Evolutionary conservation across 2,888 invertebrate species (phyloP).

Genomic region (Lasioglossum calceatum): DNA sequence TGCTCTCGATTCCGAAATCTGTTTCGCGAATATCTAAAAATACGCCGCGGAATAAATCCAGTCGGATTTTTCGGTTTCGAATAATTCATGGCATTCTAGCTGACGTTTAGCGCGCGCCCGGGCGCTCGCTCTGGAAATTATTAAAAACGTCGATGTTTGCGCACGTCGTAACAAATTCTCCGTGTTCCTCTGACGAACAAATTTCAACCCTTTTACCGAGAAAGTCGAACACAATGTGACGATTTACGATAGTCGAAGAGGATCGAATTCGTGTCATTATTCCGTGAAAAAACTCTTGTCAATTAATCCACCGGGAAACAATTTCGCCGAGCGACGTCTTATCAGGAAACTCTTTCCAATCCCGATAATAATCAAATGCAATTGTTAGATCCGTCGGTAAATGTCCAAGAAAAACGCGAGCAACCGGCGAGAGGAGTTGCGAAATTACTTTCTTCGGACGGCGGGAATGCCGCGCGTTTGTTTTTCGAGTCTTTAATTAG

Average conservation of each 20-base stretch:
- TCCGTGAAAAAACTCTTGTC: too few species aligned
- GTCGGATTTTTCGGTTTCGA: slow-evolving; percentile 45
- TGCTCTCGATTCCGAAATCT: too few species aligned
- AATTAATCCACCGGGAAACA: too few species aligned
- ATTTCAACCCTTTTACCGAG: too few species aligned
- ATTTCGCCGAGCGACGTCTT: too few species aligned
- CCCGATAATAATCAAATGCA: neutral
- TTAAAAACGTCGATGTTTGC: neutral
- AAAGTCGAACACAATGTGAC: too few species aligned
- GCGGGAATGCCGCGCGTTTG: slow-evolving; percentile 25
- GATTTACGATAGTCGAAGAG: too few species aligned
- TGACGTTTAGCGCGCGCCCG: neutral
- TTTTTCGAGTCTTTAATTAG: slow-evolving; percentile 62
- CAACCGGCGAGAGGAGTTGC: slow-evolving; percentile 7
- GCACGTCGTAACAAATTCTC: too few species aligned
- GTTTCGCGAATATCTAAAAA: slow-evolving; percentile 52
- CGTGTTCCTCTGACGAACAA: too few species aligned
- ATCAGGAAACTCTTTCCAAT: neutral
- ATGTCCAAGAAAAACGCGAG: neutral
- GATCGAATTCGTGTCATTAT: too few species aligned
- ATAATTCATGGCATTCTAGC: slow-evolving; percentile 48
- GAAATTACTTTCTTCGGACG: slow-evolving; percentile 50
- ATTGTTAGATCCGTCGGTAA: neutral
- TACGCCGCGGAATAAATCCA: slow-evolving; percentile 56
- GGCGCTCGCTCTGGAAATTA: neutral